These are phyloP conservation scores for Cerastis leucographa DNA, from an alignment of 2,888 invertebrate genomes.

Conservation along the genomic window DNA sequence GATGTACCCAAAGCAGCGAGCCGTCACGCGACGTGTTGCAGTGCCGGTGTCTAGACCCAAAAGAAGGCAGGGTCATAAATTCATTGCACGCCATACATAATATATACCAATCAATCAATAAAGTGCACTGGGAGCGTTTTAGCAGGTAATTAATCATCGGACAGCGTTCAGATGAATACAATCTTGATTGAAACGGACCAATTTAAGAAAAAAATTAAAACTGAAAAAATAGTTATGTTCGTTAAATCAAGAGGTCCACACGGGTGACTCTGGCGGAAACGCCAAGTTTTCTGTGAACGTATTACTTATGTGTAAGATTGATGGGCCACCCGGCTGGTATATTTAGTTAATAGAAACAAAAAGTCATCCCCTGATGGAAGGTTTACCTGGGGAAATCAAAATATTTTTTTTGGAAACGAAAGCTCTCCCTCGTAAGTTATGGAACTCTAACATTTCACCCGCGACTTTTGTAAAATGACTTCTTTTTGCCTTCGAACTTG, in stretches of 20 bases:
- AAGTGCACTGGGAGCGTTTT: slow-evolving; percentile 34
- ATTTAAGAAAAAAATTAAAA: background rate
- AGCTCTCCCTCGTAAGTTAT: no score
- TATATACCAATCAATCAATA: slow-evolving; percentile 20
- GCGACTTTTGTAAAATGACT: no score
- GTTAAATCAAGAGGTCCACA: no score
- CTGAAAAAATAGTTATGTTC: background rate
- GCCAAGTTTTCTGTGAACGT: background rate
- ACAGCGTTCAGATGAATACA: slow-evolving; percentile 2
- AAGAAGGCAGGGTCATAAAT: slow-evolving; percentile 25
- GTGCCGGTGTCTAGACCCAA: background rate
- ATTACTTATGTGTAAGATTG: background rate
- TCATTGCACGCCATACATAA: background rate
- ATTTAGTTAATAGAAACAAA: background rate
- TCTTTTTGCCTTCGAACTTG: no score
- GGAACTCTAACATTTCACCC: no score
- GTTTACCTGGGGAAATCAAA: no score
- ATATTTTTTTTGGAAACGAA: no score
- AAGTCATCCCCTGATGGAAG: background rate
- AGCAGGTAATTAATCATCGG: slow-evolving; percentile 10
- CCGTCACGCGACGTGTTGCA: background rate
- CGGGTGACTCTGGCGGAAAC: background rate
- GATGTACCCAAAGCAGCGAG: background rate
- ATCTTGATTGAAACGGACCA: background rate
- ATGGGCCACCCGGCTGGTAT: background rate